phyloP scores from a whole-genome alignment of 2,113 vertebrate genomes.

The Vimba vimba region DNA sequence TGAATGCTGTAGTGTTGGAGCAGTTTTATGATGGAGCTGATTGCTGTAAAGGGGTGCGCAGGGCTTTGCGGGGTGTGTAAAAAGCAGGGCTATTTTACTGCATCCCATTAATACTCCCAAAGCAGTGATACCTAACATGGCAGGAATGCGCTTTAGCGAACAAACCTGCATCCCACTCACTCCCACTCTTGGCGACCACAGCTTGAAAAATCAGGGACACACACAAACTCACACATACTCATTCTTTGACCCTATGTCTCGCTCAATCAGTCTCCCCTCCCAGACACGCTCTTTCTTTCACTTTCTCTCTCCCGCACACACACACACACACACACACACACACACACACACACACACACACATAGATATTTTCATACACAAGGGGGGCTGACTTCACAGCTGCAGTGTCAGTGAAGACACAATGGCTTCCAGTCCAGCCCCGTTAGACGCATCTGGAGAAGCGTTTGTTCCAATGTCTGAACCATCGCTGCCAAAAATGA shows the following conservation, averaged over 20 bases:
- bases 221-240: conserved; percentile 42
- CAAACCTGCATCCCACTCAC: conserved; percentile 63
- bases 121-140: conserved; percentile 66
- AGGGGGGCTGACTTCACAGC: conserved; percentile 65
- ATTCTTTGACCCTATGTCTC: conserved; percentile 13
- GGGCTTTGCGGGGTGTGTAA: conserved; percentile 36
- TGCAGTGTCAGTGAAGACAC: conserved; percentile 64
- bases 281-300: not conserved
- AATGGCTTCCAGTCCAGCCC: conserved; percentile 49
- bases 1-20: conserved; percentile 18
- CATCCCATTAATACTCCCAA: conserved; percentile 58
- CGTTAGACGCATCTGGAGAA: conserved; percentile 68
- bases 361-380: conserved; percentile 49
- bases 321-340: conserved; percentile 17
- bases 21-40: conserved; percentile 36
- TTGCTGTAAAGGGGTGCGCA: not conserved
- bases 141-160: conserved; percentile 69
- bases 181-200: conserved; percentile 63
- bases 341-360: no score
- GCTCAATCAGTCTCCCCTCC: conserved; percentile 1
- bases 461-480: conserved; percentile 63
- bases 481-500: conserved; percentile 60
- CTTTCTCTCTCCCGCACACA: conserved; percentile 35
- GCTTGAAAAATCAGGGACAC: conserved; percentile 55
- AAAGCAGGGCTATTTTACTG: conserved; percentile 54